These are phyloP conservation scores for Heterodera filipjevi DNA, from an alignment of 2,888 invertebrate genomes.

Conservation along the genomic window DNA sequence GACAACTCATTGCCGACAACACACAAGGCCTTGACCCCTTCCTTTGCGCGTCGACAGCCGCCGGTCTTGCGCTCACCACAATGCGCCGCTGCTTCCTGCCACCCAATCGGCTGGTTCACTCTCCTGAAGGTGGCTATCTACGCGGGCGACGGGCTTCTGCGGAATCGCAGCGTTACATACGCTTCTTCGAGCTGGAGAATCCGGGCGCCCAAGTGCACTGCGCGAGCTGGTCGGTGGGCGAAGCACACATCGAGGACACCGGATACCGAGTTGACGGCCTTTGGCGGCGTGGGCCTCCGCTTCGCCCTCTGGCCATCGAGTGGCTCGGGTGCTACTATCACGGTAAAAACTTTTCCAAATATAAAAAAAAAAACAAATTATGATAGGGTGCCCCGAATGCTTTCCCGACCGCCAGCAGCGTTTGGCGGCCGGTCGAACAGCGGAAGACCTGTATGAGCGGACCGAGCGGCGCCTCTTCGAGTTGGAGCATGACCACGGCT, in stretches of 20 bases:
- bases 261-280: conserved; percentile 27
- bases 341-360: neutral
- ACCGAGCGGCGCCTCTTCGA: conserved; percentile 10
- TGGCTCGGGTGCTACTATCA: conserved; percentile 18
- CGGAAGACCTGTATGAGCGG: conserved; percentile 2
- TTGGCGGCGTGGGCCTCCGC: neutral
- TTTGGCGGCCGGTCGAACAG: conserved; percentile 13
- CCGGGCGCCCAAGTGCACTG: conserved; percentile 8
- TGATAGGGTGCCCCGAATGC: neutral
- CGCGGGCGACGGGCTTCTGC: conserved; percentile 22
- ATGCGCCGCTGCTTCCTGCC: conserved; percentile 20
- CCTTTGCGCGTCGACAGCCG: conserved; percentile 7
- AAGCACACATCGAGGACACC: conserved; percentile 11
- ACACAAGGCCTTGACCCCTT: conserved; percentile 17
- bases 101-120: neutral
- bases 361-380: neutral
- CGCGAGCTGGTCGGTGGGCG: conserved; percentile 24
- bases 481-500: neutral
- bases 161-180: conserved; percentile 23
- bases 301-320: neutral
- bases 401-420: neutral
- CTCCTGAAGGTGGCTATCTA: conserved; percentile 22
- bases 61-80: conserved; percentile 12
- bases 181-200: conserved; percentile 14
- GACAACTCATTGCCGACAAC: neutral